Evolutionary conservation across 2,888 invertebrate species (phyloP).

Genomic region (Patella ulyssiponensis): DNA sequence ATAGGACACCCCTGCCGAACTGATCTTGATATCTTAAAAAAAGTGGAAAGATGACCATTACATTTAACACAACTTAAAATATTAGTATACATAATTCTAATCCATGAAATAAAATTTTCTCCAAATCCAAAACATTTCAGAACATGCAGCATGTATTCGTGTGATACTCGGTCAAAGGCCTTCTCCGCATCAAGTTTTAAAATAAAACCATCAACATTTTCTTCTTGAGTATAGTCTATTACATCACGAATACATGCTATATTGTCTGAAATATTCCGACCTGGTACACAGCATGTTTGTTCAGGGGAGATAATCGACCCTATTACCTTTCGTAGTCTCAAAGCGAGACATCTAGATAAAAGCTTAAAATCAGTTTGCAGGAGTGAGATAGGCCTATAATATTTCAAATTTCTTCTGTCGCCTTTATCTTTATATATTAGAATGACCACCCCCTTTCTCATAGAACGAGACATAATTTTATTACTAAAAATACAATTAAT

Average conservation of each 20-base stretch:
- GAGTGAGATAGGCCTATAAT: constrained; percentile 45
- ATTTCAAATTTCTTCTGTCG: constrained; percentile 35
- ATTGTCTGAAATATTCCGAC: constrained; percentile 45
- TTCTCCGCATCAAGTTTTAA: constrained; percentile 47
- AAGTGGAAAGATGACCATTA: constrained; percentile 36
- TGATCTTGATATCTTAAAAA: background rate
- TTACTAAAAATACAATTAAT: constrained; percentile 25
- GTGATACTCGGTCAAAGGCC: constrained; percentile 45
- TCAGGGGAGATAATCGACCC: constrained; percentile 33
- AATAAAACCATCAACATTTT: constrained; percentile 36
- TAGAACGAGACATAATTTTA: constrained; percentile 23
- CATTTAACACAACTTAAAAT: constrained; percentile 38
- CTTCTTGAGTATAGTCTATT: constrained; percentile 40
- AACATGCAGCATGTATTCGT: constrained; percentile 38
- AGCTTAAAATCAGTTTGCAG: constrained; percentile 46
- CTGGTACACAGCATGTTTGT: constrained; percentile 45
- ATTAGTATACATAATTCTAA: constrained; percentile 41
- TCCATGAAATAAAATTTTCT: constrained; percentile 38
- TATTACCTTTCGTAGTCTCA: constrained; percentile 34
- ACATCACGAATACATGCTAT: constrained; percentile 39
- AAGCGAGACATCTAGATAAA: constrained; percentile 41
- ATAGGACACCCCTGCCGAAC: background rate
- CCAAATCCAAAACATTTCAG: constrained; percentile 44
- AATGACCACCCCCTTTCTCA: constrained; percentile 27
- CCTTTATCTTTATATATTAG: constrained; percentile 42